phyloP scores from a whole-genome alignment of 2,113 vertebrate species.

The Harpagus bidentatus region DNA sequence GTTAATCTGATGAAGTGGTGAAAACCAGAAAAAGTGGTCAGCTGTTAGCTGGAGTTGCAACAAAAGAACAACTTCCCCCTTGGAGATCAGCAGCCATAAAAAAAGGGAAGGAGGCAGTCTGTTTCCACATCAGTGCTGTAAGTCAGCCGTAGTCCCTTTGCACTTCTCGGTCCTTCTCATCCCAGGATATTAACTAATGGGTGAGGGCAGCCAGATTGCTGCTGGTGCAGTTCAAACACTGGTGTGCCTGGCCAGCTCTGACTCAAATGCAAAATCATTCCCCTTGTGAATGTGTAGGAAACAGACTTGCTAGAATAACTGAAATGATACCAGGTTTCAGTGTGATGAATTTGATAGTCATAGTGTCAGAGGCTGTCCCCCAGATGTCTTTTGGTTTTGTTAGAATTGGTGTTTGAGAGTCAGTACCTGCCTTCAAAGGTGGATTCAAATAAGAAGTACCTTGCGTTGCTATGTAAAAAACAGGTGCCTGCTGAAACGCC shows the following conservation, averaged over 20 bases:
- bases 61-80: not conserved
- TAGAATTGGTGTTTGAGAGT: not conserved
- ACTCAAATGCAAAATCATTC: not conserved
- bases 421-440: not conserved
- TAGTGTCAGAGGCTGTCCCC: not conserved
- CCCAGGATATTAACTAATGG: not conserved
- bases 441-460: not conserved
- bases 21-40: not conserved
- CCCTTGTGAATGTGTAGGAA: not conserved
- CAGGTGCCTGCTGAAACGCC: not conserved
- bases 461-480: not conserved
- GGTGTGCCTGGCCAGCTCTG: not conserved
- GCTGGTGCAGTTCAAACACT: not conserved
- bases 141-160: not conserved
- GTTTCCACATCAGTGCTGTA: not conserved
- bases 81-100: not conserved
- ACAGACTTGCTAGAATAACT: not conserved
- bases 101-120: not conserved
- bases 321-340: not conserved
- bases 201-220: not conserved
- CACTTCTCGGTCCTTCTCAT: not conserved
- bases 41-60: not conserved
- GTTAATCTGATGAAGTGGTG: not conserved
- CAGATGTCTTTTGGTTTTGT: not conserved
- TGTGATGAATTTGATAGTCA: not conserved